Conservation (phyloP, 1,140 invertebrate species). For the silkworm (Bombyx mori) region DNA sequence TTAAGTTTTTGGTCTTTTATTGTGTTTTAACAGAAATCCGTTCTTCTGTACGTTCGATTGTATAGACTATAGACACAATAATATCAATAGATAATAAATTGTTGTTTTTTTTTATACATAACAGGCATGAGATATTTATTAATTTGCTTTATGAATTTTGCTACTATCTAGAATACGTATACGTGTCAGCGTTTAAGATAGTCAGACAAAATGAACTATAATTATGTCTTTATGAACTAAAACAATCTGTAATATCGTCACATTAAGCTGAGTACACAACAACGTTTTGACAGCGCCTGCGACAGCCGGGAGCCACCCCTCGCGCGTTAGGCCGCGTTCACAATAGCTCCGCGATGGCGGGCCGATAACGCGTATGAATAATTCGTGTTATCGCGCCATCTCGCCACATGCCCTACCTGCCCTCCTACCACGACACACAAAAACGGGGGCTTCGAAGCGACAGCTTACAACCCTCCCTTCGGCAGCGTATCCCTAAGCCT, state of each 20-base stretch:
- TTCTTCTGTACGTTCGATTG: too few species aligned
- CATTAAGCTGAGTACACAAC: constrained; percentile 50
- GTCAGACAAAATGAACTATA: constrained; percentile 6
- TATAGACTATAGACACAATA: too few species aligned
- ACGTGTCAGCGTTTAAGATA: background rate
- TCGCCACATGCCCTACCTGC: constrained; percentile 67
- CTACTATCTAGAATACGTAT: too few species aligned
- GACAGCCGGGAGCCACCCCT: constrained; percentile 56
- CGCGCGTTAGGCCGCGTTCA: constrained; percentile 42
- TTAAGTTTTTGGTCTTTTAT: background rate
- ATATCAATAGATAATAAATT: too few species aligned
- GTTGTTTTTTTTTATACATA: too few species aligned
- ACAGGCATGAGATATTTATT: too few species aligned
- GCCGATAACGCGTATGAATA: constrained; percentile 67
- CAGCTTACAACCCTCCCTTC: constrained; percentile 21
- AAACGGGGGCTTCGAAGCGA: constrained; percentile 25
- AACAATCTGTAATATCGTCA: constrained; percentile 42
- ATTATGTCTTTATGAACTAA: constrained; percentile 41
- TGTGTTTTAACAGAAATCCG: too few species aligned
- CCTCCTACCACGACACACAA: constrained; percentile 46
- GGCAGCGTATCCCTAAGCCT: constrained; percentile 9
- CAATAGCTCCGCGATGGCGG: constrained; percentile 60
- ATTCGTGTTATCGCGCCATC: constrained; percentile 66
- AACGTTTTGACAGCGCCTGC: constrained; percentile 55
- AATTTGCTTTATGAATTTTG: too few species aligned